A percentile compares a stretch with the other conserved stretches of the same genome.
phyloP scores from a whole-genome alignment of 2,888 invertebrate genomes.

The Callyntrura guangdongensis region DNA sequence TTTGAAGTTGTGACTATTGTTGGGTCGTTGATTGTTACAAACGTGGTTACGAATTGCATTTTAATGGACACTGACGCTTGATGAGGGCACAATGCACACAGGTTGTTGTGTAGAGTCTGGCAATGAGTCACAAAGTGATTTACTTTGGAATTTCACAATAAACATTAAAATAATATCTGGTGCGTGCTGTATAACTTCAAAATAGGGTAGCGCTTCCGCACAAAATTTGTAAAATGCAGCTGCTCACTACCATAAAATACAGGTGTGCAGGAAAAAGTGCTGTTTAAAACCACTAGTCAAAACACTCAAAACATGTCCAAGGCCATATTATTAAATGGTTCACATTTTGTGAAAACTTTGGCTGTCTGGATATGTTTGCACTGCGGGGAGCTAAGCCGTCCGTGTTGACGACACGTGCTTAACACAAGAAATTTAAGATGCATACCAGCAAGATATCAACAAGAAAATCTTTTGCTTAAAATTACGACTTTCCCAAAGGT shows the following conservation, averaged over 20 bases:
- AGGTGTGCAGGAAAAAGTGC: neutral
- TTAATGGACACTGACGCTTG: neutral
- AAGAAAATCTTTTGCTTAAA: too few relatives aligned
- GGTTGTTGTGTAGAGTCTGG: neutral
- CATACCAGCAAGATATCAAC: too few relatives aligned
- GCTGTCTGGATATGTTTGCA: too few relatives aligned
- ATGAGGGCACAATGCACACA: neutral
- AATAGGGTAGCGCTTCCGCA: neutral
- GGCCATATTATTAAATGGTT: too few relatives aligned
- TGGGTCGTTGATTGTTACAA: neutral
- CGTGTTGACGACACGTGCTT: too few relatives aligned
- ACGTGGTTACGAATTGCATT: neutral
- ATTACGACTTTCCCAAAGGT: too few relatives aligned
- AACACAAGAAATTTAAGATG: too few relatives aligned
- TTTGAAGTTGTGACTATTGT: neutral
- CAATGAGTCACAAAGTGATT: neutral
- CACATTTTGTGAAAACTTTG: too few relatives aligned
- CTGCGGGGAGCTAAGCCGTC: too few relatives aligned
- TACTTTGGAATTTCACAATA: slow-evolving; percentile 40
- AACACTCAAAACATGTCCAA: too few relatives aligned
- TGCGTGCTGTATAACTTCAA: neutral
- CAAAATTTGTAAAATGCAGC: neutral
- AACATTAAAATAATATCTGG: neutral
- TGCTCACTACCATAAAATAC: neutral
- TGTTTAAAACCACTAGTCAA: too few relatives aligned